These are phyloP conservation scores for Campopleginae sp. DNA, from an alignment of 2,888 invertebrate species.

Conservation along the genomic window DNA sequence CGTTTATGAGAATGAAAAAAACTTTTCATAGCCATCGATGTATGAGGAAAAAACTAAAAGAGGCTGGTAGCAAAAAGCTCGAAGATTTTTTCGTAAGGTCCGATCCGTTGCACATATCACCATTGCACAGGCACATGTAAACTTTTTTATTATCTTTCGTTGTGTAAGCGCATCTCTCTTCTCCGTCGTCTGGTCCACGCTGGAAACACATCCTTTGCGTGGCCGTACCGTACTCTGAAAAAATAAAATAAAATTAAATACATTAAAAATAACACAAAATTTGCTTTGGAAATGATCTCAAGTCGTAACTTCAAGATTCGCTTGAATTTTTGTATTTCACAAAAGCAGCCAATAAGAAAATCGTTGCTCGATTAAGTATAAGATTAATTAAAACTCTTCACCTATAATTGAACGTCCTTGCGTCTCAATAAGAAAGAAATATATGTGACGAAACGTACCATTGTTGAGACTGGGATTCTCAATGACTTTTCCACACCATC, in stretches of 20 bases:
- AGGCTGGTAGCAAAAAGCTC: slow-evolving; percentile 60
- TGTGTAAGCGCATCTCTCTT: slow-evolving; percentile 95
- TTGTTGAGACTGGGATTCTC: slow-evolving; percentile 92
- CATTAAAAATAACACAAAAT: no score
- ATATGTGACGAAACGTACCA: slow-evolving; percentile 85
- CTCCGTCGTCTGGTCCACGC: slow-evolving; percentile 93
- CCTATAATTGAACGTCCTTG: neutral
- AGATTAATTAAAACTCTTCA: no score
- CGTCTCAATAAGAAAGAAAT: neutral
- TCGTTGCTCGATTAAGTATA: no score
- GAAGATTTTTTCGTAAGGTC: slow-evolving; percentile 58
- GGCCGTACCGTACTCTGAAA: slow-evolving; percentile 93
- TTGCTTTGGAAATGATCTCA: no score
- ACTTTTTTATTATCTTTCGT: slow-evolving; percentile 93
- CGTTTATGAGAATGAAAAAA: neutral
- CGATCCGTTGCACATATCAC: slow-evolving; percentile 92
- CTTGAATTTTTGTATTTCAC: neutral
- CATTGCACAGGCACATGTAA: slow-evolving; percentile 95
- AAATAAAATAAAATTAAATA: slow-evolving; percentile 49
- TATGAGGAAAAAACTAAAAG: slow-evolving; percentile 63
- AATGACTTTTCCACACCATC: slow-evolving; percentile 96
- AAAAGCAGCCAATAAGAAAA: no score
- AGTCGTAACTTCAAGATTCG: neutral
- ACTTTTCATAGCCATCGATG: slow-evolving; percentile 71
- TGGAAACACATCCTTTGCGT: slow-evolving; percentile 95